Percentiles rank a stretch among this genome's conserved stretches.
These are phyloP conservation scores for Alcis repandata DNA, from an alignment of 2,888 invertebrate genomes.

Conservation along the genomic window DNA sequence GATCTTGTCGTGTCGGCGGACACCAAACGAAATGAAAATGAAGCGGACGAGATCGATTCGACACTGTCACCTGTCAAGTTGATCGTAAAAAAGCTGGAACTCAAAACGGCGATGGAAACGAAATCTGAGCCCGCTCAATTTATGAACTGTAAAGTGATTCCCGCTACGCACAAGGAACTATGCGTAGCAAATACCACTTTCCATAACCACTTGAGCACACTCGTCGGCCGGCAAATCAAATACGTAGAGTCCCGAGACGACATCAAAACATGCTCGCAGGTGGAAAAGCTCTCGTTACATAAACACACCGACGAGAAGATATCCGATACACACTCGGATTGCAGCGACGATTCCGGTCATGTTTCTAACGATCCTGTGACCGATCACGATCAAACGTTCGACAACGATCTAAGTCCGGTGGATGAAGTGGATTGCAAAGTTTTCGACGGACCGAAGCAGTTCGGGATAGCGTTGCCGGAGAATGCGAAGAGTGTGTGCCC, in stretches of 20 bases:
- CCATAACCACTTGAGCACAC: constrained; percentile 84
- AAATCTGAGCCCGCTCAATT: constrained; percentile 75
- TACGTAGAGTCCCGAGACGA: constrained; percentile 78
- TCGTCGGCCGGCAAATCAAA: constrained; percentile 82
- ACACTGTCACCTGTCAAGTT: constrained; percentile 81
- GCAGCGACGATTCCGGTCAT: constrained; percentile 93
- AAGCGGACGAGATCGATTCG: constrained; percentile 69
- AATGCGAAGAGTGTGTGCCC: constrained; percentile 78
- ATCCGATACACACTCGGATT: constrained; percentile 89
- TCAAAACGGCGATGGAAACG: constrained; percentile 78
- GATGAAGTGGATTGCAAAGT: constrained; percentile 79
- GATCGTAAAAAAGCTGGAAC: constrained; percentile 82
- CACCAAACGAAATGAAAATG: constrained; percentile 72
- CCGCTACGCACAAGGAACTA: constrained; percentile 79
- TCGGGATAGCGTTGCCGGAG: constrained; percentile 74
- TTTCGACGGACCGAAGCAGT: constrained; percentile 73
- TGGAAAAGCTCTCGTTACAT: constrained; percentile 70
- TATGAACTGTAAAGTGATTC: constrained; percentile 80
- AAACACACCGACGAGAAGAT: constrained; percentile 82
- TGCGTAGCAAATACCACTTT: constrained; percentile 82
- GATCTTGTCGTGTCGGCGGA: constrained; percentile 69
- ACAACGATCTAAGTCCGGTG: constrained; percentile 69
- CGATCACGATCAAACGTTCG: constrained; percentile 80
- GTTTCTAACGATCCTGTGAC: constrained; percentile 93
- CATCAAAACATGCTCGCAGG: constrained; percentile 73